Evolutionary conservation across 2,113 vertebrate genomes (phyloP), one percentile per base, ranked within the genome.

Genomic region (Phasianus colchicus): DNA sequence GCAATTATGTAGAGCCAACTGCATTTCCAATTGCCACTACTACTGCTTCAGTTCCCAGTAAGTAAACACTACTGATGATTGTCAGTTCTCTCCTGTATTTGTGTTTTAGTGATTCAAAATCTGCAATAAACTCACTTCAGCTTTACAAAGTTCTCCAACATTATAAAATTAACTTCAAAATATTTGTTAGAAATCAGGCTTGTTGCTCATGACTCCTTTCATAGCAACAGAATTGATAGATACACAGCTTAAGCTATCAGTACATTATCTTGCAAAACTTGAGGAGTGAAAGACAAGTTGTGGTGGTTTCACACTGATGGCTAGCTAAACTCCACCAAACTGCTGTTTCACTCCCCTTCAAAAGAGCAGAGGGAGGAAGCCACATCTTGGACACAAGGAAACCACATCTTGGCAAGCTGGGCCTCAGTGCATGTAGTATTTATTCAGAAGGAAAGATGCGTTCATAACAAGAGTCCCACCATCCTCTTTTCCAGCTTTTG

Each of bases 1-100:
- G 88, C 47, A 95, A 88, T 84, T 97, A 97, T 25, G 98, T 98
- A 17, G 98, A 99, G n/a, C 98, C 99, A 22, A 99, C 99, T 34
- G 96, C 58, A 4, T 96, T 98, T 30, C 99, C 99, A 21, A 93
- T 92, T 67, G 76, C 86, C 22, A 78, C 97, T 7, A 96, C 97
- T 38, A 86, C 86, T 0, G 93, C 98, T 54, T 95, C 97, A 1
- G 92, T 95, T 79, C 98, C 99, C 27, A 96, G 99, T 99, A 97
- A 97, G 98, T 98, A 85, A 92, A 43, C 16, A 47, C 10, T 74
- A 60, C 14, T 67, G 32, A 6, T 64, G 61, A 60, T 65, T 34
- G 8, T 18, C n/a, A 12, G 65, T 88, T 89, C 48, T 22, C 25
- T 61, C 18, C 6, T 88, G 7, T 29, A 50, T 75, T 65, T 72